These are phyloP conservation scores for Solea solea DNA, from an alignment of 2,113 vertebrate genomes.

Conservation along the genomic window DNA sequence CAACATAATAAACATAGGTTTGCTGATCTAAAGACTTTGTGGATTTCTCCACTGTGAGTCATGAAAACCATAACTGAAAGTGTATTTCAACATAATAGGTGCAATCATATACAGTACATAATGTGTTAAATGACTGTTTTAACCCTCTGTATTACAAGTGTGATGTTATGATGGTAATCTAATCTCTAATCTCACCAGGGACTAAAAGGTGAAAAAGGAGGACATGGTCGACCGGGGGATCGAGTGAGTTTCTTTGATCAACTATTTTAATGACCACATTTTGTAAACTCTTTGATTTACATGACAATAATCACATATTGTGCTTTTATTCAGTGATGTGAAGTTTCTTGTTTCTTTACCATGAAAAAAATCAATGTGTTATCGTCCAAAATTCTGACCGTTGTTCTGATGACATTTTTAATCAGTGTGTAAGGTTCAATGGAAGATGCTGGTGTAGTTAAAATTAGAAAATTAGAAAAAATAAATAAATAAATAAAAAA, in stretches of 20 bases:
- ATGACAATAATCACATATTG: neutral
- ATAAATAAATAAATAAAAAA: no score
- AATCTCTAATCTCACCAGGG: conserved; percentile 64
- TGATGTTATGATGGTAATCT: neutral
- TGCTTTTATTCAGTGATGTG: neutral
- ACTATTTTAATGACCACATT: neutral
- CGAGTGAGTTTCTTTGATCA: conserved; percentile 79
- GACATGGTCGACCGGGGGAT: conserved; percentile 83
- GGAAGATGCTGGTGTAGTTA: neutral
- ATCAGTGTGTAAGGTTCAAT: neutral
- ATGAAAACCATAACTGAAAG: no score
- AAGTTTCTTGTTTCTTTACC: neutral
- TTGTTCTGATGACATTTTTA: no score
- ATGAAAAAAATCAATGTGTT: no score
- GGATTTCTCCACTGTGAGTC: no score
- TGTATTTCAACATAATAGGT: no score
- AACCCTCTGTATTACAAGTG: no score
- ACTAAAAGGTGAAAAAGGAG: conserved; percentile 86
- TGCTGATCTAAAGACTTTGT: no score
- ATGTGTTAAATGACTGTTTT: no score
- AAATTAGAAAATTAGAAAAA: neutral
- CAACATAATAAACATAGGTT: neutral
- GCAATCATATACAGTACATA: no score
- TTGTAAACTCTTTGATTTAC: neutral
- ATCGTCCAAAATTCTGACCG: no score